Conservation (phyloP, 2,113 vertebrate genomes). For the Picathartes gymnocephalus region DNA sequence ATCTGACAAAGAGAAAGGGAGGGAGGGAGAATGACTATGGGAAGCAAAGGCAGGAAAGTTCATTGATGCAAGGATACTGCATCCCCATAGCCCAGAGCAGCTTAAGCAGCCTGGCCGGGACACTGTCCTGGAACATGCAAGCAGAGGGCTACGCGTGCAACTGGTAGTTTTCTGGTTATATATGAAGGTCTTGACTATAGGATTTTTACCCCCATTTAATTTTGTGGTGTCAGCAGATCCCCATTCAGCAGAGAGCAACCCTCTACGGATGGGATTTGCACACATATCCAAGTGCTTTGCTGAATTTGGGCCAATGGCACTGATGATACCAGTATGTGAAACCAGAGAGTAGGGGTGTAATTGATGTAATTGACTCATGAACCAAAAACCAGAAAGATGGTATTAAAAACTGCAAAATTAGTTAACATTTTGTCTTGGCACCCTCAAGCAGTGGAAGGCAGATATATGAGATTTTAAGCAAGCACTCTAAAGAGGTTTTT, state of each 20-base stretch:
- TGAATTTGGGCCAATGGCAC: background rate
- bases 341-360: background rate
- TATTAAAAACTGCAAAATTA: background rate
- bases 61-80: background rate
- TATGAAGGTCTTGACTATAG: background rate
- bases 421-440: background rate
- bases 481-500: background rate
- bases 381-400: background rate
- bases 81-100: background rate
- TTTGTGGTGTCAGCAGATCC: conserved; percentile 4
- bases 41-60: background rate
- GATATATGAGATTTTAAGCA: background rate
- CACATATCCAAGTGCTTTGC: background rate
- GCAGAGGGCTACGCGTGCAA: background rate
- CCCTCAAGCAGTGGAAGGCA: background rate
- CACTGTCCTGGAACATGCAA: background rate
- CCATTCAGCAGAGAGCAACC: background rate
- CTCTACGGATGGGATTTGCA: background rate
- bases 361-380: background rate
- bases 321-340: background rate
- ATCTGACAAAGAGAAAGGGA: background rate
- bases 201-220: background rate
- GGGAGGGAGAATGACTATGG: background rate
- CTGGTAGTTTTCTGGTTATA: background rate
- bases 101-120: background rate